These are phyloP conservation scores for Drosophila mimica DNA, from an alignment of 2,888 invertebrate species.

Conservation along the genomic window DNA sequence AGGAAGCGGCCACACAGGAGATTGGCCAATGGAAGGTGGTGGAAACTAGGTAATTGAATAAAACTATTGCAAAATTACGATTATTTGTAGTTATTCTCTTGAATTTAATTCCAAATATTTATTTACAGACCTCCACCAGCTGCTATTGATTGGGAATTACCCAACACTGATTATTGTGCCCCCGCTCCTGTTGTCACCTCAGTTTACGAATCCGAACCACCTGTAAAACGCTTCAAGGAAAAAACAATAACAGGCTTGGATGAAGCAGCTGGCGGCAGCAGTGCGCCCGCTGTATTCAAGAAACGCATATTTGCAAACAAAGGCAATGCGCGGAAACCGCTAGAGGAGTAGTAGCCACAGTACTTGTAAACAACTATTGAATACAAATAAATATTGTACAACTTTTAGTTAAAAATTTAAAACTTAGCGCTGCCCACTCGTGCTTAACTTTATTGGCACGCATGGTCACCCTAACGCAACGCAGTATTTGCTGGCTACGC, in stretches of 20 bases:
- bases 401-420: not conserved
- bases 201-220: constrained; percentile 75
- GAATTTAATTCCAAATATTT: not conserved
- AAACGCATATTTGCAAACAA: constrained; percentile 84
- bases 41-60: constrained; percentile 86
- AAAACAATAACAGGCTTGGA: constrained; percentile 80
- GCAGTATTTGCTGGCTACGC: constrained; percentile 3
- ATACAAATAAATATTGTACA: not conserved
- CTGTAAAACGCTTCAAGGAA: constrained; percentile 84
- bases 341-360: constrained; percentile 65
- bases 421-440: constrained; percentile 30
- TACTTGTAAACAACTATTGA: constrained; percentile 17
- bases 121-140: constrained; percentile 64
- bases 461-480: constrained; percentile 18
- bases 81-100: not conserved
- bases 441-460: not conserved
- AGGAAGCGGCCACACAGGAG: constrained; percentile 87
- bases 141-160: constrained; percentile 90
- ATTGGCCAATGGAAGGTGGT: constrained; percentile 92
- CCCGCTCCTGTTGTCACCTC: constrained; percentile 73
- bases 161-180: constrained; percentile 85
- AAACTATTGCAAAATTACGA: constrained; percentile 35
- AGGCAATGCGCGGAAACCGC: constrained; percentile 81
- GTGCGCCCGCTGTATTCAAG: constrained; percentile 79
- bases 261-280: constrained; percentile 43